Evolutionary conservation across 2,113 vertebrate genomes (phyloP).

Genomic region (Grus americana): DNA sequence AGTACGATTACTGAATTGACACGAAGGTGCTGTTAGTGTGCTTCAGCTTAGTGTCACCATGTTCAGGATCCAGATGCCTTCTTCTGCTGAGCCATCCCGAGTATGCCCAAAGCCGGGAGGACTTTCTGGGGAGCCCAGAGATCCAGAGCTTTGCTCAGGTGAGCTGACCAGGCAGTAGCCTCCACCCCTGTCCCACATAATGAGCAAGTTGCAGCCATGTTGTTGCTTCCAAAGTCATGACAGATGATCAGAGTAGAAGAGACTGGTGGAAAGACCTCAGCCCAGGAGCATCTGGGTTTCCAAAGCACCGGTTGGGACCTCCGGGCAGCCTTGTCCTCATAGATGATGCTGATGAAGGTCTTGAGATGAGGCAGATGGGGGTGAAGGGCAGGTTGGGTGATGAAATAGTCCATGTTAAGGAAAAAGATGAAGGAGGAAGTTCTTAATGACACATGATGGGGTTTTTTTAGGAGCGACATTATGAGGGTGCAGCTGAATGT

Average conservation of each 20-base stretch:
- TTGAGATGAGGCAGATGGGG: neutral
- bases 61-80: accelerated
- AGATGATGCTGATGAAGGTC: neutral
- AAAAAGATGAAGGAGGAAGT: neutral
- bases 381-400: neutral
- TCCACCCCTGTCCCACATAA: accelerated
- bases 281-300: no score
- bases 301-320: accelerated
- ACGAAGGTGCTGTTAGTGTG: neutral
- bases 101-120: neutral
- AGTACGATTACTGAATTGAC: neutral
- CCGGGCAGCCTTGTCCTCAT: neutral
- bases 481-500: neutral
- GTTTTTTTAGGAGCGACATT: neutral
- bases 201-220: neutral
- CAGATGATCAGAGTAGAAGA: neutral
- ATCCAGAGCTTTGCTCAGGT: no score
- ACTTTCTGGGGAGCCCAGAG: neutral
- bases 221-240: accelerated
- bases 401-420: no score
- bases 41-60: accelerated
- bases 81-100: neutral
- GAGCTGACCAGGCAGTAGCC: accelerated
- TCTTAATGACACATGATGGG: accelerated
- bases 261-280: neutral